Conservation (phyloP, 2,888 invertebrate genomes). For the Phasia obesa region DNA sequence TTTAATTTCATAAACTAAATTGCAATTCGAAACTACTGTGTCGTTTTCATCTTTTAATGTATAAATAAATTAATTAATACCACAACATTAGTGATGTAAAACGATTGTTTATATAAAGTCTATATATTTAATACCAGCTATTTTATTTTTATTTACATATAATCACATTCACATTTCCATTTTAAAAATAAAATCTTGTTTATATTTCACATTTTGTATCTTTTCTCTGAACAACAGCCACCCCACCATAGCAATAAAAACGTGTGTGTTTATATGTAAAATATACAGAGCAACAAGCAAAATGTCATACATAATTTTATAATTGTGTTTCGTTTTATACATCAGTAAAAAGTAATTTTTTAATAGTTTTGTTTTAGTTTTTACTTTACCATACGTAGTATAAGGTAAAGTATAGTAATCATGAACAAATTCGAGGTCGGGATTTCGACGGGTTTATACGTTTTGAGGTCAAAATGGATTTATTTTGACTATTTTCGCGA, state of each 20-base stretch:
- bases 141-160: slow-evolving; percentile 11
- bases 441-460: no score
- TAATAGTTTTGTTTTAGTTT: no score
- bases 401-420: no score
- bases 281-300: slow-evolving; percentile 8
- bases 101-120: not conserved
- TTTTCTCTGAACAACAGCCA: not conserved
- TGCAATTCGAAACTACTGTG: not conserved
- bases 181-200: slow-evolving; percentile 7
- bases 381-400: no score
- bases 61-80: not conserved
- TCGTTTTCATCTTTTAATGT: not conserved
- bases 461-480: no score
- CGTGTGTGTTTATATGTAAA: no score
- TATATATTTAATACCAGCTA: not conserved
- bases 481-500: no score
- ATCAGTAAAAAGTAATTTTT: no score
- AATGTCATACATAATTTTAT: not conserved
- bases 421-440: no score
- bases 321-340: no score
- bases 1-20: not conserved
- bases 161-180: not conserved
- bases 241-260: not conserved
- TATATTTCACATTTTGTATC: not conserved
- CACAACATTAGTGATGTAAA: not conserved